These are phyloP conservation scores for Micronycteris hirsuta DNA, from an alignment of 2,113 vertebrate genomes.

Conservation along the genomic window DNA sequence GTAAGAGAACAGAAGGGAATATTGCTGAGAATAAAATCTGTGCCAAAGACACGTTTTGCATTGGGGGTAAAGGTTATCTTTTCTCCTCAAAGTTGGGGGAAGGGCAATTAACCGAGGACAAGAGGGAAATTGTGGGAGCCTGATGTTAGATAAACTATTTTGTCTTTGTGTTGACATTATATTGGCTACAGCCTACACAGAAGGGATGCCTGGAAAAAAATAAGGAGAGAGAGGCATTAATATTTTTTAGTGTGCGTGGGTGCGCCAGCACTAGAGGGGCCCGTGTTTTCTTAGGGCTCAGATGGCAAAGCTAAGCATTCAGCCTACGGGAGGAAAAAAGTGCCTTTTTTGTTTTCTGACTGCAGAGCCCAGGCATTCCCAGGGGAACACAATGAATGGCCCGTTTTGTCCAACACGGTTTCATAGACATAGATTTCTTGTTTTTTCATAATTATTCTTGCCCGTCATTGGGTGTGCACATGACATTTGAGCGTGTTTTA, in stretches of 20 bases:
- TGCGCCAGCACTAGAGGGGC: slow-evolving; percentile 91
- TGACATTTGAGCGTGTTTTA: slow-evolving; percentile 92
- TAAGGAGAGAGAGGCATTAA: slow-evolving; percentile 86
- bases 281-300: slow-evolving; percentile 98
- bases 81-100: slow-evolving; percentile 45
- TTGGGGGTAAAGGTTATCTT: slow-evolving; percentile 76
- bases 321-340: slow-evolving; percentile 94
- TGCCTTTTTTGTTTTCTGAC: slow-evolving; percentile 95
- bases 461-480: slow-evolving; percentile 90
- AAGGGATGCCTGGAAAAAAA: slow-evolving; percentile 85
- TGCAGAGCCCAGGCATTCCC: slow-evolving; percentile 92
- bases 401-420: slow-evolving; percentile 88
- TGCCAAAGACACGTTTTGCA: slow-evolving; percentile 75
- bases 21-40: slow-evolving; percentile 73
- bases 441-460: slow-evolving; percentile 91
- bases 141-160: slow-evolving; percentile 98
- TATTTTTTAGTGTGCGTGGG: slow-evolving; percentile 92
- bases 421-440: slow-evolving; percentile 90
- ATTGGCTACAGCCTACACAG: slow-evolving; percentile 87
- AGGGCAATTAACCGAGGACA: slow-evolving; percentile 61
- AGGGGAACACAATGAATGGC: slow-evolving; percentile 95
- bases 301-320: slow-evolving; percentile 99
- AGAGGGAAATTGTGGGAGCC: slow-evolving; percentile 66
- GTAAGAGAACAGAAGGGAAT: slow-evolving; percentile 21
- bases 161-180: slow-evolving; percentile 96